A percentile compares a stretch with the other conserved stretches of the same genome.
phyloP scores from a whole-genome alignment of 2,113 vertebrate species.

The Phyllostomus hastatus region DNA sequence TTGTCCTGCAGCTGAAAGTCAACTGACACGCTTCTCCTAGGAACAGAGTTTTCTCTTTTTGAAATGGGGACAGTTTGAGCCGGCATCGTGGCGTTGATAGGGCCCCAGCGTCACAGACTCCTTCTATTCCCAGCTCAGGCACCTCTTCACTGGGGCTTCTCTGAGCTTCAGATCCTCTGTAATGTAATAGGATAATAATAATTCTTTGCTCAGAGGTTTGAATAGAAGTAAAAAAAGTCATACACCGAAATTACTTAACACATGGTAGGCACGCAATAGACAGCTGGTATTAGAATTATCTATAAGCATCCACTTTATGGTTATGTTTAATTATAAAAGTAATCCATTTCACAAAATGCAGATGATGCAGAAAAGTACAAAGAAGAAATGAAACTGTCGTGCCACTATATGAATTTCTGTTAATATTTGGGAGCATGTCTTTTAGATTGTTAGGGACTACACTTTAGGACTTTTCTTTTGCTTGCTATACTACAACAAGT shows the following conservation, averaged over 20 bases:
- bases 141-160: not conserved
- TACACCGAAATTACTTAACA: not conserved
- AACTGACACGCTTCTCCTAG: not conserved
- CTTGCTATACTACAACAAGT: not conserved
- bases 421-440: not conserved
- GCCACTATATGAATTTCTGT: not conserved
- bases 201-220: not conserved
- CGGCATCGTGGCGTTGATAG: not conserved
- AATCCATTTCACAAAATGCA: not conserved
- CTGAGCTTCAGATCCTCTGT: not conserved
- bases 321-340: not conserved
- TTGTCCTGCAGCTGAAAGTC: not conserved
- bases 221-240: not conserved
- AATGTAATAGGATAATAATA: not conserved
- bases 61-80: not conserved
- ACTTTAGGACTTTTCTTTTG: not conserved
- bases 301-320: not conserved
- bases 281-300: not conserved
- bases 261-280: not conserved
- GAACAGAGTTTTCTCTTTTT: not conserved
- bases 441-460: not conserved
- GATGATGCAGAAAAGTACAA: not conserved
- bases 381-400: not conserved
- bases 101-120: not conserved
- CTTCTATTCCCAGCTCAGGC: not conserved